Evolutionary conservation across 2,888 invertebrate species (phyloP), one percentile per base, ranked within the genome.

Genomic region (Hedychridium roseum): DNA sequence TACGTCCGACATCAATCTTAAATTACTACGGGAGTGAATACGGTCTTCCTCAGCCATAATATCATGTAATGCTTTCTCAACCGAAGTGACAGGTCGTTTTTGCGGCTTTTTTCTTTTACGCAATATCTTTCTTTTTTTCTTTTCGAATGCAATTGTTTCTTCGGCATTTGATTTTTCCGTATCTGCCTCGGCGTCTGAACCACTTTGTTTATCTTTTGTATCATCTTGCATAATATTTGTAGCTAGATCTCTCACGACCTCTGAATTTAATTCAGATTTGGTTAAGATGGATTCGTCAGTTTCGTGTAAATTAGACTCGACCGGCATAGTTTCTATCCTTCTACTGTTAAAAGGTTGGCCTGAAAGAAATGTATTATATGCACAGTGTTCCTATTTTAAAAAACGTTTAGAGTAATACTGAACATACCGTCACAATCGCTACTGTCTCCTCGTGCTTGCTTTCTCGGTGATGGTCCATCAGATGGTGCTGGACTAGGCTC

Each of bases 81-180:
- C 54, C 14, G 50, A 56, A 7, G 46, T 62, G 17, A 64, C 63
- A 2, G 70, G 50, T 15, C 76, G 75, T 44, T 82, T 80, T 34
- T 76, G 77, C 2, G 80, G 81, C 73, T 86, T 87, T 64, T 85
- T 86, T 23, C 87, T 82, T 74, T 87, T 87, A 66, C 87, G 82
- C 66, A 87, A 81, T 6, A 87, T 81, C 70, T 88, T 88, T 43
- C 82, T 76, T 65, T 82, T 86, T 80, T 80, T 84, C 73, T 82
- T 85, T 53, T 79, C 73, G 43, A 79, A 54, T 76, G 72, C 20
- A 77, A 81, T 61, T 78, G 80, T 70, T 82, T 87, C 71, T 81
- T 86, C 45, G 79, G 84, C 58, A 66, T 81, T 64, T 74, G 85
- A 58, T 80, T 79, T 77, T 47, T 80, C 80, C 5, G 77, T 79